Base-by-base conservation (phyloP, 2,888 invertebrate species). In the Drosophila merina region DNA sequence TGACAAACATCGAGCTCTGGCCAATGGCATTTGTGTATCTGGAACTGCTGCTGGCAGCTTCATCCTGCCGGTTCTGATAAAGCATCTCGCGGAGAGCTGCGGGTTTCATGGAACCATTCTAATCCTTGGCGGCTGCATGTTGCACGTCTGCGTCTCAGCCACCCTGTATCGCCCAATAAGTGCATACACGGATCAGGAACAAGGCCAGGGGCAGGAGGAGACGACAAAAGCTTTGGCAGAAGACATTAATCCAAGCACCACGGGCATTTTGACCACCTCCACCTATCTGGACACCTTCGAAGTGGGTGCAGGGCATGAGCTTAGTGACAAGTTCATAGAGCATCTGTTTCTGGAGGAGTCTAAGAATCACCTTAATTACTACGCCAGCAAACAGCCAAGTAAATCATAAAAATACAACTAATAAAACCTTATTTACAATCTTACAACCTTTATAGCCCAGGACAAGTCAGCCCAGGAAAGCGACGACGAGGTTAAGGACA, bases 21-120 rank as follows among this genome's bases (percentile, higher is more conserved):
- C 96, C 0, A 96, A 96, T 86, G 96, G 96, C 0, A 95, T 96
- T 75, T 96, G 96, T 84, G 95, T 96, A 66, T 96, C 96, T 45
- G 96, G 96, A 71, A 96, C 96, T 4, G 96, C 96, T 0, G 94
- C 95, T 0, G 96, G 96, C 1, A 95, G 96, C 87, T 95, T 96
- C 85, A 95, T 96, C 3, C 94, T 96, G 66, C 96, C 96, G 0
- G 94, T 96, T 88, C 90, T 96, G 49, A 95, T 96, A 30, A 95
- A 95, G 82, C 94, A 93, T 59, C 91, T 96, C 28, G 94, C 95
- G 0, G 94, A 94, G 56, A 93, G 93, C 74, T 96, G 95, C 73
- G 96, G 96, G 4, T 93, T 96, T 54, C 95, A 95, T 85, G 96
- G 96, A 2, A 95, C 95, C 8, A 93, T 95, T 9, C 91, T 96